phyloP scores from a whole-genome alignment of 2,888 invertebrate species.

The Amaurobius ferox region DNA sequence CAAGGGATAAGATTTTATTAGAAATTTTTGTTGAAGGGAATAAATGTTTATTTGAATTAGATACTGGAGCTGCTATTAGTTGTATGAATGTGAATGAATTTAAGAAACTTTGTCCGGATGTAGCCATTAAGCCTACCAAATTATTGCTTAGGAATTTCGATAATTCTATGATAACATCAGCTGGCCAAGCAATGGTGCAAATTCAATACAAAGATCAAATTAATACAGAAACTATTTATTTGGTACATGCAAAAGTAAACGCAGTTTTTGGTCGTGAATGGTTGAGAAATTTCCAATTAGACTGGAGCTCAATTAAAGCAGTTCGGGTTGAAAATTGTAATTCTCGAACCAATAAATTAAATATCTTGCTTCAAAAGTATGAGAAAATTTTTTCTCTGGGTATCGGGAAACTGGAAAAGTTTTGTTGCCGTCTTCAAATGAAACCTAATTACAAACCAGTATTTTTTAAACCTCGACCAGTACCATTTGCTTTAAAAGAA shows the following conservation, averaged over 20 bases:
- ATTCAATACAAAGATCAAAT: too few relatives aligned
- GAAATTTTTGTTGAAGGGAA: conserved; percentile 55
- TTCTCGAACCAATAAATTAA: conserved; percentile 43
- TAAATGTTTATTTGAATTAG: conserved; percentile 45
- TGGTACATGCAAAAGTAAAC: too few relatives aligned
- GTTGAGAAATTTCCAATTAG: too few relatives aligned
- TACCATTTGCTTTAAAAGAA: conserved; percentile 51
- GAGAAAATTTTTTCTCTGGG: conserved; percentile 46
- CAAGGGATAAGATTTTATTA: conserved; percentile 55
- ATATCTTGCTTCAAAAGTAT: conserved; percentile 47
- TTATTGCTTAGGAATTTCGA: too few relatives aligned
- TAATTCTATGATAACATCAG: too few relatives aligned
- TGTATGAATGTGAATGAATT: conserved; percentile 48
- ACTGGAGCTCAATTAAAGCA: too few relatives aligned
- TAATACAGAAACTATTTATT: too few relatives aligned
- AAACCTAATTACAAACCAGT: conserved; percentile 50
- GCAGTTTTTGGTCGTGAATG: too few relatives aligned
- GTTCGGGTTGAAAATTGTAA: conserved; percentile 44
- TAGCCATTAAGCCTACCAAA: conserved; percentile 50
- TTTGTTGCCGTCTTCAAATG: conserved; percentile 53
- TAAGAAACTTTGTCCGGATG: conserved; percentile 51
- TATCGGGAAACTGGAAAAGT: conserved; percentile 44
- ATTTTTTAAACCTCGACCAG: conserved; percentile 53
- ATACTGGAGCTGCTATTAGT: conserved; percentile 51
- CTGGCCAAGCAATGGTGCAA: too few relatives aligned